Conservation (phyloP, 92 coral and sea anemone species). For the Bergia puertoricense region DNA sequence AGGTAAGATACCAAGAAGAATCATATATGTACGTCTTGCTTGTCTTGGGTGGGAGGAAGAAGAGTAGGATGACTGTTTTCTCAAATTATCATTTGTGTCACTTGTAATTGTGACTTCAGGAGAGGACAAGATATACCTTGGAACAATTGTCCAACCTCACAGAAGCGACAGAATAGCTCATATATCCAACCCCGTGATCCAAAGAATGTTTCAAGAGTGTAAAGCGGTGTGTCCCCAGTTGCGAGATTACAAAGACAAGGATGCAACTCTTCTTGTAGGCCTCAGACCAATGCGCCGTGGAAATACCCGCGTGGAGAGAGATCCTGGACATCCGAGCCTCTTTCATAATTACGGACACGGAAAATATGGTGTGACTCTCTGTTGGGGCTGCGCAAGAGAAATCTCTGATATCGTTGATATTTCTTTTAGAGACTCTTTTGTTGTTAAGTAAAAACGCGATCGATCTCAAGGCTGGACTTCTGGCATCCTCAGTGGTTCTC, state of each 20-base stretch:
- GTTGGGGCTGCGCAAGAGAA: conserved; percentile 69
- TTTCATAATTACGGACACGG: conserved; percentile 64
- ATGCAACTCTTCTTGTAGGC: conserved; percentile 36
- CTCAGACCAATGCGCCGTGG: conserved; percentile 55
- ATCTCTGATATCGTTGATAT: conserved; percentile 33
- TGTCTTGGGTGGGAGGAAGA: too few species aligned
- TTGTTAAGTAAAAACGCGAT: too few species aligned
- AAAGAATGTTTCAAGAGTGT: conserved; percentile 29
- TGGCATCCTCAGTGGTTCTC: too few species aligned
- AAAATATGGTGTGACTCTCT: conserved; percentile 48
- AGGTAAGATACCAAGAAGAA: too few species aligned
- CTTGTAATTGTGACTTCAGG: conserved; percentile 19
- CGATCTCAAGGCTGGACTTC: too few species aligned
- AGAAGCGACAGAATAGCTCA: conserved; percentile 10
- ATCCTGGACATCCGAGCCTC: conserved; percentile 31
- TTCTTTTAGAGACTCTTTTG: too few species aligned
- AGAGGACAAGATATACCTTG: conserved; percentile 26
- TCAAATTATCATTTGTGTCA: neutral
- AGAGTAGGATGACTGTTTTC: neutral
- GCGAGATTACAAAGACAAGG: neutral
- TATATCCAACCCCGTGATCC: conserved; percentile 41
- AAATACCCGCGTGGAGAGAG: conserved; percentile 40
- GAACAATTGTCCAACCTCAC: conserved; percentile 44
- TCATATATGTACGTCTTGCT: too few species aligned
- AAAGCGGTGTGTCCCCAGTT: conserved; percentile 38